Evolutionary conservation across 2,888 invertebrate species (phyloP).

Genomic region (Pseudococcus viburni): DNA sequence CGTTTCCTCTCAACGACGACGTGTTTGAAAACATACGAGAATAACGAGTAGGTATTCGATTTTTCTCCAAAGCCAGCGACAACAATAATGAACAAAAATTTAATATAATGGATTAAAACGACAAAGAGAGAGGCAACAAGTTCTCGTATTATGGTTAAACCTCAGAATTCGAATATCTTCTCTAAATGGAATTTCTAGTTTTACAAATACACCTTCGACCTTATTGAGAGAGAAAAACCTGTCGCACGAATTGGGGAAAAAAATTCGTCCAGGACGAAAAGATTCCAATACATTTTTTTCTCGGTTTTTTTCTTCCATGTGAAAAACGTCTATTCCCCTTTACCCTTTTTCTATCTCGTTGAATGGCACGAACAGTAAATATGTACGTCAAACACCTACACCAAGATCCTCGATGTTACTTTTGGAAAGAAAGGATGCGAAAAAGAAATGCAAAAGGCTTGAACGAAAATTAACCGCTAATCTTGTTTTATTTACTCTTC

Average conservation of each 20-base stretch:
- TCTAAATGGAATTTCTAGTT: neutral
- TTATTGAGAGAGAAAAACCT: neutral
- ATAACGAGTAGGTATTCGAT: neutral
- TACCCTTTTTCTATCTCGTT: neutral
- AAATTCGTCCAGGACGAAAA: neutral
- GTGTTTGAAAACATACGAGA: neutral
- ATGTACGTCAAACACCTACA: neutral
- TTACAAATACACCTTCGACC: neutral
- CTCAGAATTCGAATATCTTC: neutral
- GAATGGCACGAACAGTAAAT: neutral
- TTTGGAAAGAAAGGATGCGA: neutral
- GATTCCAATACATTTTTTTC: neutral
- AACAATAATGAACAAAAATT: constrained; percentile 23
- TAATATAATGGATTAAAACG: constrained; percentile 29
- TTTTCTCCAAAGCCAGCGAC: neutral
- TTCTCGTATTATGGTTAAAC: neutral
- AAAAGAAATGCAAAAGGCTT: neutral
- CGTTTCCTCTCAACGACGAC: neutral
- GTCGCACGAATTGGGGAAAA: neutral
- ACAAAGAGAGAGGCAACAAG: neutral
- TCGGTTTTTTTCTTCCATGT: neutral
- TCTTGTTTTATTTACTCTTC: constrained; percentile 46
- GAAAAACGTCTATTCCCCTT: neutral
- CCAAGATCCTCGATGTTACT: neutral
- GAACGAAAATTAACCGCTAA: constrained; percentile 21